Evolutionary conservation across 2,113 vertebrate genomes (phyloP), one percentile per base, ranked within the genome.

Genomic region (Hiodon alosoides): DNA sequence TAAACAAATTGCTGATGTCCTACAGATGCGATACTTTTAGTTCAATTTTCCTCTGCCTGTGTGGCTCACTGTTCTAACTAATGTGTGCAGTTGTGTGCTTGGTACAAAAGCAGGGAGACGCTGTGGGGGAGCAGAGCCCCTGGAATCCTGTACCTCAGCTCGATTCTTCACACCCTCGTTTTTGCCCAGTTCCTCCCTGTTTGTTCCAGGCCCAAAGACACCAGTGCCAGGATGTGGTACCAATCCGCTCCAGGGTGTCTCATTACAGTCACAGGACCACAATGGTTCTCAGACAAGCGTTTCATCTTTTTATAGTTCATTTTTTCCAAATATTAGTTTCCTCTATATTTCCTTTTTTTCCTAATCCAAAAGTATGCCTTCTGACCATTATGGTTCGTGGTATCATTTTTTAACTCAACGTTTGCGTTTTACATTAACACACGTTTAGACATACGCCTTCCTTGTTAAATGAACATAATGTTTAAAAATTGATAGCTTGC

Each of bases 1-100:
- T 81, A 80, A 87, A 91, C 86, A 91, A 91, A 91, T 90, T 83
- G 84, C 85, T 73, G 50, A 77, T 87, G 86, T 89, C 86, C 82
- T 74, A 72, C 78, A 81, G 83, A 88, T 86, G 85, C 72, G 83
- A 81, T 89, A 79, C 85, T 88, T 88, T 85, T 86, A 87, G 86
- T 79, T 84, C 75, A 47, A 79, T 85, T 89, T 83, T 80, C 76
- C 85, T 84, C 83, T 71, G 83, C 76, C 80, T 87, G 86, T 87
- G 85, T 83, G 87, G 86, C 83, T 82, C 31, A 31, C 31, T 31
- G 31, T 31, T 31, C 31, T 31, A 31, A 31, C 31, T 31, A 73
- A 75, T 80, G 82, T 73, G 68, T 75, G 78, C 81, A 84, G 79
- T 81, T 83, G 80, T 81, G 80, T 82, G 5, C 74, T 69, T 69